Evolutionary conservation across 2,888 invertebrate genomes (phyloP).

Genomic region (Gonocerus acuteangulatus): DNA sequence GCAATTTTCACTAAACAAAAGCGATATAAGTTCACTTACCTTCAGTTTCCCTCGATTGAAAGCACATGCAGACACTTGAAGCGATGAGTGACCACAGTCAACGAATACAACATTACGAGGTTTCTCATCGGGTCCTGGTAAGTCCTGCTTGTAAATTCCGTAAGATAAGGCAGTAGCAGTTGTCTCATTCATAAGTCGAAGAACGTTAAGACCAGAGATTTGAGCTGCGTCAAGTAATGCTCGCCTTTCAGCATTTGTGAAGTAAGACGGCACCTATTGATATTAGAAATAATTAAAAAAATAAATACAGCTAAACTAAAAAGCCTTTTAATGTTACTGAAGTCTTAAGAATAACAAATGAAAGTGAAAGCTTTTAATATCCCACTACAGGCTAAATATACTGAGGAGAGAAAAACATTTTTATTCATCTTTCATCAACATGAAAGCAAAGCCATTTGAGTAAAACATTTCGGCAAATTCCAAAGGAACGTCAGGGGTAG

Average conservation of each 20-base stretch:
- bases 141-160: conserved; percentile 96
- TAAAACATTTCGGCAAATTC: too few species aligned
- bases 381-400: not conserved
- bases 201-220: conserved; percentile 87
- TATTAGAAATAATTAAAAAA: not conserved
- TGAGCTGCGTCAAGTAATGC: conserved; percentile 84
- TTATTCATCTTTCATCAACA: too few species aligned
- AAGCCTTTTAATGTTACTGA: not conserved
- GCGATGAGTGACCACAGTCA: conserved; percentile 87
- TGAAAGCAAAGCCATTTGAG: too few species aligned
- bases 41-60: conserved; percentile 91
- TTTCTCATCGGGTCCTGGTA: conserved; percentile 80
- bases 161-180: conserved; percentile 94
- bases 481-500: too few species aligned
- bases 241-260: conserved; percentile 87
- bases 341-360: not conserved
- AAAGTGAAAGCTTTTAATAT: not conserved
- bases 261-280: conserved; percentile 76
- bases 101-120: conserved; percentile 91
- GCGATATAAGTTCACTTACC: too few species aligned
- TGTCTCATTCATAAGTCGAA: conserved; percentile 93
- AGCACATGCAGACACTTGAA: conserved; percentile 83
- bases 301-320: not conserved
- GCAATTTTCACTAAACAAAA: too few species aligned
- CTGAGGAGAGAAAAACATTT: too few species aligned